Evolutionary conservation across 2,113 vertebrate species (phyloP).

Genomic region (Heteronetta atricapilla): DNA sequence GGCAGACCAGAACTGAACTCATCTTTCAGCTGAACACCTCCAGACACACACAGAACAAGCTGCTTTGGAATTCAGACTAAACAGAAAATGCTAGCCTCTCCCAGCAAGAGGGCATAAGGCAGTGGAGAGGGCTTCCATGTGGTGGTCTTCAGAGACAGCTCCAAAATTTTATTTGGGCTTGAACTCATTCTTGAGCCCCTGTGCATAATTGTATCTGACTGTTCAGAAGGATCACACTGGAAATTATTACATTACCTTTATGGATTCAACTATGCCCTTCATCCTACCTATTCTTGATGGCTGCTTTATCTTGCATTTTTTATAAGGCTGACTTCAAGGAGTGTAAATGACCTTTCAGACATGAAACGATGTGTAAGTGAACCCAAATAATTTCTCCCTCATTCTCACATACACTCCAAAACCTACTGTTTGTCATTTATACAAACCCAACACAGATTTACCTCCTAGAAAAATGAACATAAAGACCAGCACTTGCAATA

Average conservation of each 20-base stretch:
- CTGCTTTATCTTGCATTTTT: background rate
- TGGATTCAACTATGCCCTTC: background rate
- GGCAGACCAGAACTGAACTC: background rate
- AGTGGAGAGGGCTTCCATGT: background rate
- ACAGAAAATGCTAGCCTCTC: background rate
- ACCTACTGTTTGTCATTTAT: background rate
- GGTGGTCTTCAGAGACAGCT: background rate
- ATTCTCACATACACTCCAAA: background rate
- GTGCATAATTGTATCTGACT: accelerated
- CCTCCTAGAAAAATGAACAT: background rate
- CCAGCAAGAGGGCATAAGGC: background rate
- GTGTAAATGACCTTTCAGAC: background rate
- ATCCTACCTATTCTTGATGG: background rate
- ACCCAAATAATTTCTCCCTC: background rate
- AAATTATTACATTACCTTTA: background rate
- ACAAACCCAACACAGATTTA: background rate
- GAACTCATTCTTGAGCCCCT: background rate
- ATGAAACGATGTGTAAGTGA: background rate
- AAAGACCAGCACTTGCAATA: background rate
- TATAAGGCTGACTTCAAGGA: background rate
- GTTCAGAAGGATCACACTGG: background rate
- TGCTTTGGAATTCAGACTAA: background rate
- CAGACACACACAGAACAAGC: background rate
- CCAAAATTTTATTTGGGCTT: background rate
- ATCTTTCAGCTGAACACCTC: background rate